These are phyloP conservation scores for Spilosoma lubricipeda DNA, from an alignment of 2,888 invertebrate species.

Conservation along the genomic window DNA sequence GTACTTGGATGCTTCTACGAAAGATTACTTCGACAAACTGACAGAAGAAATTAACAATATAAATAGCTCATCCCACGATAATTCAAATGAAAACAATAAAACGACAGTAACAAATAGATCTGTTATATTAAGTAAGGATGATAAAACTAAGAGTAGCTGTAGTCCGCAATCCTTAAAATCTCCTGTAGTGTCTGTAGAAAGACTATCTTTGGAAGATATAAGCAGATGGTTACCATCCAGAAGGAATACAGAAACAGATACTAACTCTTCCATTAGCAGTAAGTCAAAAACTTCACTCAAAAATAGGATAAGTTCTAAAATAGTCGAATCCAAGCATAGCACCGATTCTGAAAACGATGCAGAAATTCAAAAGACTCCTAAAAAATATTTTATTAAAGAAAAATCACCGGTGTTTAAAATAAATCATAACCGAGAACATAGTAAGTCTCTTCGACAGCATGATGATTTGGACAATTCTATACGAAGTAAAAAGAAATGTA, in stretches of 20 bases:
- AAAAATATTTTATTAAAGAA: slow-evolving; percentile 18
- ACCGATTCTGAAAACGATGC: slow-evolving; percentile 20
- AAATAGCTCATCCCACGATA: slow-evolving; percentile 16
- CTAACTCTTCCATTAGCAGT: slow-evolving; percentile 12
- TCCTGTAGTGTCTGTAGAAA: slow-evolving; percentile 51
- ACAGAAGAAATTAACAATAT: slow-evolving; percentile 51
- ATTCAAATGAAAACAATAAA: slow-evolving; percentile 19
- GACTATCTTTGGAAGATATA: slow-evolving; percentile 57
- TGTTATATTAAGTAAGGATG: slow-evolving; percentile 2
- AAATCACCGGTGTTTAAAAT: slow-evolving; percentile 14
- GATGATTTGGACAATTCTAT: slow-evolving; percentile 21
- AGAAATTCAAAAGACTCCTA: slow-evolving; percentile 20
- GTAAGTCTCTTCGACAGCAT: neutral
- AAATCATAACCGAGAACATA: slow-evolving; percentile 1
- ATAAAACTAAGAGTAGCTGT: slow-evolving; percentile 2
- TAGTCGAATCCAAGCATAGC: neutral
- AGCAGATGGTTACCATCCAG: slow-evolving; percentile 55
- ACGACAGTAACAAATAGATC: slow-evolving; percentile 4
- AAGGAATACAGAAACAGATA: slow-evolving; percentile 43
- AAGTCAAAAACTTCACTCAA: slow-evolving; percentile 10
- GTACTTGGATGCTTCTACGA: slow-evolving; percentile 57
- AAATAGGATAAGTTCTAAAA: slow-evolving; percentile 7
- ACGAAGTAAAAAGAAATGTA: neutral
- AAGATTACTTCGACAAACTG: slow-evolving; percentile 64
- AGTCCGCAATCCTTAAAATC: slow-evolving; percentile 38